Conservation (phyloP, 2,888 invertebrate genomes). For the Ptilodon capucinus region DNA sequence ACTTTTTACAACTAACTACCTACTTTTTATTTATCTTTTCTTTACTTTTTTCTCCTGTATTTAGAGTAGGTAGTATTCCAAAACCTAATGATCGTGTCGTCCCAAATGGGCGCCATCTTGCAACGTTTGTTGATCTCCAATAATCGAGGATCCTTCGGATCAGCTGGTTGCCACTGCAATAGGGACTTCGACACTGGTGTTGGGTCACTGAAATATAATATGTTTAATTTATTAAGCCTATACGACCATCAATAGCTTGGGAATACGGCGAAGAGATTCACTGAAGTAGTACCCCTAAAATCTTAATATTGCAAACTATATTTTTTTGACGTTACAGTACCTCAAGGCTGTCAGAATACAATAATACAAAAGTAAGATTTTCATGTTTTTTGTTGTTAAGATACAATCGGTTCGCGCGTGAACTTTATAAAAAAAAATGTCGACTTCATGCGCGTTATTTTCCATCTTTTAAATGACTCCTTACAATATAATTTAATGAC, state of each 20-base stretch:
- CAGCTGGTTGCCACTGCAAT: conserved; percentile 52
- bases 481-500: too few relatives aligned
- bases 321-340: too few relatives aligned
- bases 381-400: too few relatives aligned
- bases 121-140: conserved; percentile 55
- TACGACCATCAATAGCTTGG: too few relatives aligned
- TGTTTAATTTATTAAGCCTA: background rate
- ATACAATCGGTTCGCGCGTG: background rate
- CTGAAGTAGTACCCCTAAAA: too few relatives aligned
- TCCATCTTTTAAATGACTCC: too few relatives aligned
- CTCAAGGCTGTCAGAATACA: too few relatives aligned
- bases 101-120: conserved; percentile 51
- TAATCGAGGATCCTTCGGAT: conserved; percentile 37
- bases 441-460: too few relatives aligned
- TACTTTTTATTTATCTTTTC: background rate
- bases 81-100: conserved; percentile 45
- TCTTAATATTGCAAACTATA: too few relatives aligned
- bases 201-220: conserved; percentile 51
- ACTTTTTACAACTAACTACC: background rate
- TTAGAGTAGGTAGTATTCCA: conserved; percentile 67
- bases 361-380: too few relatives aligned
- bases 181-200: conserved; percentile 44
- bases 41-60: conserved; percentile 53
- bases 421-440: background rate
- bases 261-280: too few relatives aligned